Conservation (phyloP, 1,140 invertebrate genomes). For the Cyclargus thomasi region DNA sequence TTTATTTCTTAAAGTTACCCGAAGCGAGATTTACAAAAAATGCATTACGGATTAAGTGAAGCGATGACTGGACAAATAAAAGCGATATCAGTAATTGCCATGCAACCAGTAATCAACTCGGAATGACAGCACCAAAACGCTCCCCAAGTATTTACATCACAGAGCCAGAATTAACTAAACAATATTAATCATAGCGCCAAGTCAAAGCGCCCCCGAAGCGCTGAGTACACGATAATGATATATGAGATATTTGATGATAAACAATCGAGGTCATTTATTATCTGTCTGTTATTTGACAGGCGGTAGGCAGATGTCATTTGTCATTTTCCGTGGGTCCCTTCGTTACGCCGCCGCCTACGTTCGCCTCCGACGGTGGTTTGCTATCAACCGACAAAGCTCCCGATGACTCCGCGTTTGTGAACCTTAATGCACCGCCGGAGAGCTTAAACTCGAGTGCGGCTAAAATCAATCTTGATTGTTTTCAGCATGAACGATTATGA, state of each 20-base stretch:
- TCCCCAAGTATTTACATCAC: slow-evolving; percentile 63
- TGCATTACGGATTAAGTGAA: background rate
- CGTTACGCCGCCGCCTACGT: slow-evolving; percentile 68
- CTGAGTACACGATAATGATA: slow-evolving; percentile 72
- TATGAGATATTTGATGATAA: slow-evolving; percentile 76
- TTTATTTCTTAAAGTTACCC: too few species aligned
- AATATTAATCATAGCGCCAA: slow-evolving; percentile 68
- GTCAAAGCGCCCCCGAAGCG: slow-evolving; percentile 51
- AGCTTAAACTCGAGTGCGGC: slow-evolving; percentile 34
- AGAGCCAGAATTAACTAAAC: slow-evolving; percentile 70
- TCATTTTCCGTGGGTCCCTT: slow-evolving; percentile 75
- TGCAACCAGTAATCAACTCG: slow-evolving; percentile 32
- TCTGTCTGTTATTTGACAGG: slow-evolving; percentile 77
- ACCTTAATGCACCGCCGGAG: slow-evolving; percentile 25
- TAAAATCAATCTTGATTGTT: slow-evolving; percentile 73
- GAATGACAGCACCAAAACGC: slow-evolving; percentile 55
- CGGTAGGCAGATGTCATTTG: slow-evolving; percentile 77
- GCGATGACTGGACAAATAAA: slow-evolving; percentile 13
- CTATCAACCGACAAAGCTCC: slow-evolving; percentile 61
- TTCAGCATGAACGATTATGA: slow-evolving; percentile 75
- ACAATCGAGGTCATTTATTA: slow-evolving; percentile 77
- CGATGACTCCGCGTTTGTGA: slow-evolving; percentile 28
- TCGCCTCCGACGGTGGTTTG: slow-evolving; percentile 66
- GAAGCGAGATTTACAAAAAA: background rate
- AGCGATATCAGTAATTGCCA: slow-evolving; percentile 13